phyloP scores from a whole-genome alignment of 2,113 vertebrate species.

The Phainopepla nitens region DNA sequence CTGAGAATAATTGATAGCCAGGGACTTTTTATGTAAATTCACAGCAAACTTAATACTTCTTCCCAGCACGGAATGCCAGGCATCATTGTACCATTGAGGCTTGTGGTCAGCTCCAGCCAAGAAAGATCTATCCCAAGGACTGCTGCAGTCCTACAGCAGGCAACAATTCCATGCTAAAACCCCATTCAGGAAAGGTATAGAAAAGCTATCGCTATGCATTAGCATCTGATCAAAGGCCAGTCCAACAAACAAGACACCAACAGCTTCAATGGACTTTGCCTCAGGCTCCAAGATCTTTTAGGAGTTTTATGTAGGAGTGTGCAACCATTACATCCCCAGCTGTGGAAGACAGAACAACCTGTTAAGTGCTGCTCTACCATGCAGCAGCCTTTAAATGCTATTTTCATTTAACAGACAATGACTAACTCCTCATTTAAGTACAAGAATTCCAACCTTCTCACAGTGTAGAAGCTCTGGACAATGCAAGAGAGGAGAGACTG shows the following conservation, averaged over 20 bases:
- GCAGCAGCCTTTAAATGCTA: not conserved
- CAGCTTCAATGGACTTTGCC: constrained; percentile 16
- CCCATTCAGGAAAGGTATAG: not conserved
- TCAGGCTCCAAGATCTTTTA: constrained; percentile 21
- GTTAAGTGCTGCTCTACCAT: not conserved
- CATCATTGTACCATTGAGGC: not conserved
- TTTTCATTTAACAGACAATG: not conserved
- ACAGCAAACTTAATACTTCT: not conserved
- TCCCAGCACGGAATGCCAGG: not conserved
- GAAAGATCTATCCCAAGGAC: not conserved
- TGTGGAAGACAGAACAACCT: constrained; percentile 2
- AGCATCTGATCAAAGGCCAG: constrained; percentile 47
- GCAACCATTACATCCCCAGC: constrained; percentile 40
- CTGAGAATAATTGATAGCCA: not conserved
- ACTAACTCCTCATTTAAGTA: not conserved
- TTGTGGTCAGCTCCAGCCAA: not conserved
- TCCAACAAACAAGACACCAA: not conserved
- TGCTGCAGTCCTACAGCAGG: not conserved
- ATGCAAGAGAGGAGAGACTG: not conserved
- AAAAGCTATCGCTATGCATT: not conserved
- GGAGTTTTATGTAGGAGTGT: not conserved
- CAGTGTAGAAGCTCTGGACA: not conserved
- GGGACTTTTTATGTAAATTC: not conserved
- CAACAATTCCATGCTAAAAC: not conserved
- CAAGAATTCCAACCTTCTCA: not conserved